phyloP scores from a whole-genome alignment of 2,888 invertebrate genomes.

The Andrena trimmerana region DNA sequence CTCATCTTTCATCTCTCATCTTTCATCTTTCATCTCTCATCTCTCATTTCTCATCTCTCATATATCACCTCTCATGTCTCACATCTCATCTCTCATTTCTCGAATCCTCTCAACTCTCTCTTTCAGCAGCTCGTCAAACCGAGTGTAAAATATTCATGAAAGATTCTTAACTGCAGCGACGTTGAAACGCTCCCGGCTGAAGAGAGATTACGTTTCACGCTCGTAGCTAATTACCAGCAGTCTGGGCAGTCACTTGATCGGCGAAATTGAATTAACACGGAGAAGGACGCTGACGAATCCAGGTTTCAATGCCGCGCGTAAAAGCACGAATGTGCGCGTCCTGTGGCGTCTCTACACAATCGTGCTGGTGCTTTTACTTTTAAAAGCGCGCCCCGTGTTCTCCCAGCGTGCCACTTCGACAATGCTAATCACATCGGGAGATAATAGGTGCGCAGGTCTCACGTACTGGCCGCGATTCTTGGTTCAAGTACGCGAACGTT shows the following conservation, averaged over 20 bases:
- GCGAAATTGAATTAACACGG: slow-evolving; percentile 49
- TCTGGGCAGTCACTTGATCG: slow-evolving; percentile 1
- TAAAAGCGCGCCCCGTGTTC: slow-evolving; percentile 58
- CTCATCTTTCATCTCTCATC: no score
- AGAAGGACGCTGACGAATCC: slow-evolving; percentile 42
- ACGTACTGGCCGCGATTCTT: slow-evolving; percentile 78
- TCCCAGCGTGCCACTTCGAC: slow-evolving; percentile 67
- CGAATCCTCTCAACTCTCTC: no score
- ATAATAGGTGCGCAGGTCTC: slow-evolving; percentile 77
- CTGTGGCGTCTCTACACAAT: slow-evolving; percentile 31
- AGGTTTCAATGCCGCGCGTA: slow-evolving; percentile 51
- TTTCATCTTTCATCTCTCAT: no score
- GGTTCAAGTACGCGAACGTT: slow-evolving; percentile 79
- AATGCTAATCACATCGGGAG: slow-evolving; percentile 78
- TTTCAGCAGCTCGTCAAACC: no score
- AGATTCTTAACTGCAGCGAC: background rate
- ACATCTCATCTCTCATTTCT: no score
- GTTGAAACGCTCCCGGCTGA: background rate
- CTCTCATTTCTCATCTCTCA: no score
- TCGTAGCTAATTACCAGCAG: slow-evolving; percentile 27
- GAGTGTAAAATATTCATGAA: no score
- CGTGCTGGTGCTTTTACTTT: slow-evolving; percentile 42
- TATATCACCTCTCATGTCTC: no score
- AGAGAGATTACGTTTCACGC: slow-evolving; percentile 17
- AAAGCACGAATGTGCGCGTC: background rate